Percentiles rank a stretch among this genome's conserved stretches.
Conservation (phyloP, 2,113 vertebrate species). For the Oncorhynchus mykiss region DNA sequence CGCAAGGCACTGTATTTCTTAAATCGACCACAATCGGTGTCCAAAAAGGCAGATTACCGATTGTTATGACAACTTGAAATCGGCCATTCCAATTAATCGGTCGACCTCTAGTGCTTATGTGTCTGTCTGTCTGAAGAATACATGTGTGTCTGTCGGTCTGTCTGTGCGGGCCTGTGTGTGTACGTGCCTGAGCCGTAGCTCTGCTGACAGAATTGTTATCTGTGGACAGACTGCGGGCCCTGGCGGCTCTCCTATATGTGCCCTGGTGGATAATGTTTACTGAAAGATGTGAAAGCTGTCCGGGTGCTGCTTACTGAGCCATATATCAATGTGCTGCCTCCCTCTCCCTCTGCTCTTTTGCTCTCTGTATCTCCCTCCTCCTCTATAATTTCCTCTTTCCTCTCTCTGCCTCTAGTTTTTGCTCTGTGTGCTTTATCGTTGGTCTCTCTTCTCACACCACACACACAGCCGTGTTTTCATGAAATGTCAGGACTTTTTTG, state of each 20-base stretch:
- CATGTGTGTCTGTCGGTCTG: background rate
- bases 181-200: background rate
- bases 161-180: background rate
- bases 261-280: slow-evolving; percentile 40
- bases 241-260: slow-evolving; percentile 21
- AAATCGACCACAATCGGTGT: no score
- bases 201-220: slow-evolving; percentile 8
- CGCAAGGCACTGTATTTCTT: no score
- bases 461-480: slow-evolving; percentile 29
- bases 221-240: slow-evolving; percentile 26
- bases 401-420: background rate
- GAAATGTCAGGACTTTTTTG: slow-evolving; percentile 32
- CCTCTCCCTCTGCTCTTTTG: background rate
- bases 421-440: slow-evolving; percentile 10
- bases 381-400: slow-evolving; percentile 8
- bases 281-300: slow-evolving; percentile 39
- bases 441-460: slow-evolving; percentile 4
- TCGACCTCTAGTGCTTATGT: no score
- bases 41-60: no score
- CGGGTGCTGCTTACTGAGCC: slow-evolving; percentile 39
- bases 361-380: background rate
- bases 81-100: no score
- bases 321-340: slow-evolving; percentile 22
- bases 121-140: no score
- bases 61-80: no score